Conservation (phyloP, 2,888 invertebrate species). For the Neoitamus cyanurus region DNA sequence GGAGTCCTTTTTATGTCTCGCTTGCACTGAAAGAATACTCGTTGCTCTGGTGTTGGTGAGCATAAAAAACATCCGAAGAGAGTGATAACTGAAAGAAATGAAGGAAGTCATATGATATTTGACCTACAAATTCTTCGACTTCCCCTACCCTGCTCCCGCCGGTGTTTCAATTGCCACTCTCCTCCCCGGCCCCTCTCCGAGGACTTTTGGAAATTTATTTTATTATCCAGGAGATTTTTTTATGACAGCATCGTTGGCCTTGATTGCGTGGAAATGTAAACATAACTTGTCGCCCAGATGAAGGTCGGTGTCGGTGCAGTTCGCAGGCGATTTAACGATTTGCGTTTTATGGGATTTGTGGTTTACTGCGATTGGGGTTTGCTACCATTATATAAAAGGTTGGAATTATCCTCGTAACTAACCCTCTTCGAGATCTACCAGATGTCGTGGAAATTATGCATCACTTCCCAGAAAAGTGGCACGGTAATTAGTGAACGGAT, state of each 20-base stretch:
- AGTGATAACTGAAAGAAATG: conserved; percentile 21
- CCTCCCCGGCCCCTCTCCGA: neutral
- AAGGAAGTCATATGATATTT: conserved; percentile 51
- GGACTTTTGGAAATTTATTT: neutral
- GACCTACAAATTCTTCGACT: conserved; percentile 48
- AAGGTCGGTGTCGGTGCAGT: neutral
- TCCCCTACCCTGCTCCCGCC: neutral
- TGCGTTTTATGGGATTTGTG: neutral
- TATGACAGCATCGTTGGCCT: conserved; percentile 26
- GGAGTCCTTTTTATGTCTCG: neutral
- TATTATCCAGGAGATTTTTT: conserved; percentile 14
- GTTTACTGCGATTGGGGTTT: neutral
- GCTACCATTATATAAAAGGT: no score
- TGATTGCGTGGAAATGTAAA: conserved; percentile 27
- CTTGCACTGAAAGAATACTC: neutral
- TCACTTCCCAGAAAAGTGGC: neutral
- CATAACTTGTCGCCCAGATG: neutral
- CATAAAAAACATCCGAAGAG: conserved; percentile 4
- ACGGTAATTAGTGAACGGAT: neutral
- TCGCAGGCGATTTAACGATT: neutral
- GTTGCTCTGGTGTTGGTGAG: neutral
- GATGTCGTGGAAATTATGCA: neutral
- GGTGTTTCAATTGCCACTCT: neutral
- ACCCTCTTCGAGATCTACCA: neutral
- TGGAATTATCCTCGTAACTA: neutral